Evolutionary conservation across 2,113 vertebrate genomes (phyloP).

Genomic region (Piprites chloris): DNA sequence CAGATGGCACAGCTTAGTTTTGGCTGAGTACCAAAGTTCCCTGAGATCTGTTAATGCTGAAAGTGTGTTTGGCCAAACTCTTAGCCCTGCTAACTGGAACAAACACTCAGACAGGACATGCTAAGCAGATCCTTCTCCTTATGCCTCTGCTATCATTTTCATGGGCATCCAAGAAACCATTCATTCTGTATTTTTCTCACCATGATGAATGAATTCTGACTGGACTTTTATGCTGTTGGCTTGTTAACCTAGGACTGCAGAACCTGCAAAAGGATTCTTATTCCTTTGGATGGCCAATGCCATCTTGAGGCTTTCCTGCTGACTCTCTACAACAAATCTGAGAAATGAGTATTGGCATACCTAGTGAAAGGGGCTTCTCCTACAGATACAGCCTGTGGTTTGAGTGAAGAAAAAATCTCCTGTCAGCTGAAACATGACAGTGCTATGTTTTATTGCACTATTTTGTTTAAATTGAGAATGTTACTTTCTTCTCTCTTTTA

Average conservation of each 20-base stretch:
- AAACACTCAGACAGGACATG: not conserved
- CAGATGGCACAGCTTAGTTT: not conserved
- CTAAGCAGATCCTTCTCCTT: not conserved
- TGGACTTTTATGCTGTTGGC: not conserved
- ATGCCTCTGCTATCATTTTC: not conserved
- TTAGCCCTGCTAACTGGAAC: not conserved
- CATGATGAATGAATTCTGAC: not conserved
- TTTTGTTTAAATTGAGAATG: not conserved
- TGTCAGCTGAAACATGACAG: not conserved
- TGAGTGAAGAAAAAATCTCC: not conserved
- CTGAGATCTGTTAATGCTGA: not conserved
- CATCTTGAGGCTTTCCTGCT: not conserved
- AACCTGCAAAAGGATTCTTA: not conserved
- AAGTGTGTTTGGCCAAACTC: not conserved
- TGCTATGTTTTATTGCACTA: not conserved
- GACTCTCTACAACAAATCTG: not conserved
- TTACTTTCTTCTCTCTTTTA: not conserved
- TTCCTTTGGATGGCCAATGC: not conserved
- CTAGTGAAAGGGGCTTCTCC: not conserved
- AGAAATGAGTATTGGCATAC: not conserved
- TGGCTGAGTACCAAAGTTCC: not conserved
- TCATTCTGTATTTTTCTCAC: not conserved
- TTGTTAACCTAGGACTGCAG: not conserved
- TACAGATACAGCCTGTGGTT: not conserved
- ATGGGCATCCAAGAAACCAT: not conserved